Evolutionary conservation across 2,888 invertebrate species (phyloP).

Genomic region (Caenorhabditis drosophilae): DNA sequence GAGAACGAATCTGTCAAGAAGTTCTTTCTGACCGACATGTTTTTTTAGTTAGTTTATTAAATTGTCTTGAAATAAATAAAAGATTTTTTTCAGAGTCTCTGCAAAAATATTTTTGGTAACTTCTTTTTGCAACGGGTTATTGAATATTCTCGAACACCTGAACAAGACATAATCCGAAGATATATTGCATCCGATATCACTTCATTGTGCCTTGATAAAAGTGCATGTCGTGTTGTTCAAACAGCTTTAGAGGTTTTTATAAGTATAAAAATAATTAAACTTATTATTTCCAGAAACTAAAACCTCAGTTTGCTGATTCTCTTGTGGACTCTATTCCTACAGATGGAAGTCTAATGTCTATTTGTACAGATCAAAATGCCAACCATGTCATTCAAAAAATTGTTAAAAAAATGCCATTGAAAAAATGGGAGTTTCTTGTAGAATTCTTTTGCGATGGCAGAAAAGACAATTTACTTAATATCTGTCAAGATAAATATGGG

Average conservation of each 20-base stretch:
- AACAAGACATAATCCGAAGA: slow-evolving; percentile 27
- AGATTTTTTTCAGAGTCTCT: slow-evolving; percentile 23
- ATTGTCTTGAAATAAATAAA: slow-evolving; percentile 1
- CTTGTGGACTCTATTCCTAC: slow-evolving; percentile 10
- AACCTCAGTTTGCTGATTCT: not conserved
- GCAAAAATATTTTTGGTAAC: slow-evolving; percentile 44
- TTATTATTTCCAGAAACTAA: slow-evolving; percentile 17
- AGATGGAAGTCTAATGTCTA: slow-evolving; percentile 5
- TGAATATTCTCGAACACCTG: slow-evolving; percentile 16
- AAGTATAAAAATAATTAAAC: not conserved
- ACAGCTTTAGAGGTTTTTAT: slow-evolving; percentile 41
- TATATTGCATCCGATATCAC: slow-evolving; percentile 21
- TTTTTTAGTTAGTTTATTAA: slow-evolving; percentile 1
- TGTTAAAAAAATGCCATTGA: slow-evolving; percentile 21
- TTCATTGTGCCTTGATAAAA: slow-evolving; percentile 48
- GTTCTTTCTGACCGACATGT: slow-evolving; percentile 7
- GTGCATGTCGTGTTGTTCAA: slow-evolving; percentile 60
- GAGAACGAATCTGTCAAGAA: slow-evolving; percentile 14
- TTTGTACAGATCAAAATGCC: slow-evolving; percentile 55
- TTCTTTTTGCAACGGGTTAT: slow-evolving; percentile 45
- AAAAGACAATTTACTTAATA: slow-evolving; percentile 24
- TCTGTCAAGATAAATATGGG: slow-evolving; percentile 54
- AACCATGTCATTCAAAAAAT: slow-evolving; percentile 57
- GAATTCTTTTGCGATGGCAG: slow-evolving; percentile 13
- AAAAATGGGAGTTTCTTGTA: slow-evolving; percentile 29